Conservation (phyloP, 1,140 invertebrate species). For the Chrysopa pallens region DNA sequence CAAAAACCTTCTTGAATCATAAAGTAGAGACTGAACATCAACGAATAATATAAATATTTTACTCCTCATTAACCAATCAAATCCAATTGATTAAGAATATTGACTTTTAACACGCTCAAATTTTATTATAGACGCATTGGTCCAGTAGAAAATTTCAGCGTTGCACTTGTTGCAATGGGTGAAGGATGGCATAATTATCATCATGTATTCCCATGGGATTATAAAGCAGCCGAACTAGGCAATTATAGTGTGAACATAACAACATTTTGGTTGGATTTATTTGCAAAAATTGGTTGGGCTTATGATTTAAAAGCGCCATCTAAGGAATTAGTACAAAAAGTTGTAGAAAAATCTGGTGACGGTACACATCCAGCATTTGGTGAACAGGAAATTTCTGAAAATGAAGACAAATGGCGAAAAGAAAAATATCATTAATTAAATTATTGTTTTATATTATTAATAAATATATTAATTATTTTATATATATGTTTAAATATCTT, state of each 20-base stretch:
- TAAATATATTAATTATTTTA: too few relatives aligned
- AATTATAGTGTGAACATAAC: slow-evolving; percentile 32
- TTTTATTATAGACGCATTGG: slow-evolving; percentile 34
- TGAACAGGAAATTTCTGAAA: slow-evolving; percentile 8
- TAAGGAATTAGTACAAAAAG: slow-evolving; percentile 28
- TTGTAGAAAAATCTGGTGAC: slow-evolving; percentile 37
- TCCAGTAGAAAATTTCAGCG: slow-evolving; percentile 39
- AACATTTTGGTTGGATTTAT: slow-evolving; percentile 44
- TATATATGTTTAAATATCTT: too few relatives aligned
- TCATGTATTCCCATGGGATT: slow-evolving; percentile 79
- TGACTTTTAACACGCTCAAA: too few relatives aligned
- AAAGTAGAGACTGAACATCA: too few relatives aligned
- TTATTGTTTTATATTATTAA: too few relatives aligned
- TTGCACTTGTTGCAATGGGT: slow-evolving; percentile 36
- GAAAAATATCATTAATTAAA: too few relatives aligned
- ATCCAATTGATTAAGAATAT: too few relatives aligned
- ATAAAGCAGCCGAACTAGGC: slow-evolving; percentile 50
- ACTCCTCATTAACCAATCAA: too few relatives aligned
- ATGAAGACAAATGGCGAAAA: too few relatives aligned
- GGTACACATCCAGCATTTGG: slow-evolving; percentile 27
- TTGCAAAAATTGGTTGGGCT: slow-evolving; percentile 53
- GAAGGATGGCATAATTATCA: slow-evolving; percentile 89
- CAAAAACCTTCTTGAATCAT: too few relatives aligned
- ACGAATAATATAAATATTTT: too few relatives aligned
- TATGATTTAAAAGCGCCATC: slow-evolving; percentile 55